Evolutionary conservation across 2,113 vertebrate species (phyloP), one percentile per base, ranked within the genome.

Genomic region (Brachyhypopomus occidentalis): DNA sequence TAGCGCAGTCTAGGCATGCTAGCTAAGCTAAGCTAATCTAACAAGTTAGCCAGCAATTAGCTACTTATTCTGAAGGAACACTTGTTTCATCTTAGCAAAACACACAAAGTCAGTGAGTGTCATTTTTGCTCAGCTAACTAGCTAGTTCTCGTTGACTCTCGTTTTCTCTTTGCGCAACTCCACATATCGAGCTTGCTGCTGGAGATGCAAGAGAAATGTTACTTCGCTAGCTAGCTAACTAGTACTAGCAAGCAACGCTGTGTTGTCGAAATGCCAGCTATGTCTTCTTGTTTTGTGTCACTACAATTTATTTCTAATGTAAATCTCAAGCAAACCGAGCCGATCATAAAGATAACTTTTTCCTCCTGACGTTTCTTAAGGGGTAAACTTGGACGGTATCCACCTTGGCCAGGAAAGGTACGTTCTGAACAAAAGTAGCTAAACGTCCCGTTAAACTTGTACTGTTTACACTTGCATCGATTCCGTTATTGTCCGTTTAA

Each of bases 391-490:
- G 98, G 98, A 62, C 93, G 97, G 23, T 99, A 99, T 83, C 98
- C 98, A 87, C 98, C 98, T 71, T 99, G 98, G 98, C 98, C 98
- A 0, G 98, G 98, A 88, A 99, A 99, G 96, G 98, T 98, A 85
- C 95, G 92, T 87, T 45, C 83, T 87, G 25, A 58, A 55, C 0
- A 27, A 55, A 64, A 22, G 38, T 25, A 41, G 20, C 72, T 34
- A 62, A 63, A 20, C 22, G 22, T 17, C 23, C 20, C 12, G 38
- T 30, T 25, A 11, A 20, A 45, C 38, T 22, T 16, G 19, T 63
- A 25, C n/a, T 52, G 20, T 69, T 67, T 72, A 38, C 52, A 22
- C 56, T 52, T 4, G 55, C 9, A 52, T 52, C 45, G 45, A 52
- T 52, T 52, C 12, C 11, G 45, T 52, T 52, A 52, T 52, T 52